Conservation (phyloP, 2,797 vertebrate species). For the Xenops minutus region DNA sequence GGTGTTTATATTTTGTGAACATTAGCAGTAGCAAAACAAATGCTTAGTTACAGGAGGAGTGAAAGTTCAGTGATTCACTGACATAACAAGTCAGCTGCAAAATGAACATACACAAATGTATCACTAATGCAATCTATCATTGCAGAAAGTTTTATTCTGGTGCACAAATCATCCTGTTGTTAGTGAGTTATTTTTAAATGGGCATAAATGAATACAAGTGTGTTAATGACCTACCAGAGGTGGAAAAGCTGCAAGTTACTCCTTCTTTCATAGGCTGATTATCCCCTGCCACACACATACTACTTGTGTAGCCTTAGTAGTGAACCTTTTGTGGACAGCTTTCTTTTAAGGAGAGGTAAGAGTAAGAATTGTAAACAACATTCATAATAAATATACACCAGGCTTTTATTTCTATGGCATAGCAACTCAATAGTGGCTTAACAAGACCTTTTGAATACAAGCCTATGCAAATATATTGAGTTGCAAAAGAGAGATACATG, state of each 20-base stretch:
- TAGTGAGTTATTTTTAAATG: neutral
- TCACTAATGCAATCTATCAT: neutral
- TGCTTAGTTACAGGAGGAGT: neutral
- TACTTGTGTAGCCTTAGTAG: neutral
- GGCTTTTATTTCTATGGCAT: neutral
- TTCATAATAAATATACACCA: neutral
- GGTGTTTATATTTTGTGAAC: neutral
- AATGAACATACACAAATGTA: neutral
- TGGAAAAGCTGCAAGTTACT: neutral
- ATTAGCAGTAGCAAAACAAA: neutral
- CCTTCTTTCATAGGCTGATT: neutral
- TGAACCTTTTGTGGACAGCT: neutral
- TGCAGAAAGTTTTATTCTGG: neutral
- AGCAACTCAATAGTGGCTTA: neutral
- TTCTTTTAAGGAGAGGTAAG: neutral
- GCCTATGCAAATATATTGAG: neutral
- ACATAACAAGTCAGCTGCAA: neutral
- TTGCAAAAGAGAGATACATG: neutral
- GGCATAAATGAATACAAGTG: neutral
- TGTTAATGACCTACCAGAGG: neutral
- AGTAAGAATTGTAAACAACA: neutral
- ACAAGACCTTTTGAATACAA: neutral
- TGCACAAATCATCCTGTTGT: neutral
- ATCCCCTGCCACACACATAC: neutral
- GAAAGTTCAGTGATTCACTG: neutral